Evolutionary conservation across 1,140 invertebrate species (phyloP).

Genomic region (Meloidogyne exigua): DNA sequence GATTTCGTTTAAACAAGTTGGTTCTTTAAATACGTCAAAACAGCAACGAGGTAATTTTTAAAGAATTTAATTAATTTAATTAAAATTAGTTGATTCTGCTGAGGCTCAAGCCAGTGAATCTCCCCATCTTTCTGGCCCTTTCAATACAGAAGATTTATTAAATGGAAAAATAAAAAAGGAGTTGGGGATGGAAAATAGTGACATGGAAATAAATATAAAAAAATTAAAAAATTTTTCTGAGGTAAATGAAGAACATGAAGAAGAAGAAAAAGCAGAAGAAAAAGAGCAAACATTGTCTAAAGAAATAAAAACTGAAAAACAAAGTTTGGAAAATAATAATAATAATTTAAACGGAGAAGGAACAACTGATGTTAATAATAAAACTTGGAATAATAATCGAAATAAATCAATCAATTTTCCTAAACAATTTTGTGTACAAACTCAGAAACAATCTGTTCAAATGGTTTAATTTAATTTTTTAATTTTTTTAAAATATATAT

Average conservation of each 20-base stretch:
- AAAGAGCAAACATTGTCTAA: no score
- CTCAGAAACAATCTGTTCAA: background rate
- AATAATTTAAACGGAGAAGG: background rate
- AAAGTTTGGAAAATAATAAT: background rate
- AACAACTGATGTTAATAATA: background rate
- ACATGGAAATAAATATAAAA: background rate
- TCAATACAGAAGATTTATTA: background rate
- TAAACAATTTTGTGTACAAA: background rate
- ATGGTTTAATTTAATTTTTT: background rate
- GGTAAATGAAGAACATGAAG: no score
- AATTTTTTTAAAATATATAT: background rate
- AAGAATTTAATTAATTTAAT: background rate
- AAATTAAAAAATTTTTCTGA: background rate
- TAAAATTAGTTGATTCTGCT: background rate
- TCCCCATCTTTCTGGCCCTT: background rate
- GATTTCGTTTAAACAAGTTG: background rate
- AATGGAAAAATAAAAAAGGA: conserved; percentile 10
- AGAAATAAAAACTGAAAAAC: no score
- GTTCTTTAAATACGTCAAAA: background rate
- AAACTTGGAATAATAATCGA: background rate
- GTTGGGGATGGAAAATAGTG: background rate
- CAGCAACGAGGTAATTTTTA: background rate
- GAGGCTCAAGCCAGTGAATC: background rate
- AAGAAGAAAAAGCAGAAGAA: no score
- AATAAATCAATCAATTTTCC: background rate